Evolutionary conservation across 2,888 invertebrate genomes (phyloP), one percentile per base, ranked within the genome.

Genomic region (Danaus chrysippus): DNA sequence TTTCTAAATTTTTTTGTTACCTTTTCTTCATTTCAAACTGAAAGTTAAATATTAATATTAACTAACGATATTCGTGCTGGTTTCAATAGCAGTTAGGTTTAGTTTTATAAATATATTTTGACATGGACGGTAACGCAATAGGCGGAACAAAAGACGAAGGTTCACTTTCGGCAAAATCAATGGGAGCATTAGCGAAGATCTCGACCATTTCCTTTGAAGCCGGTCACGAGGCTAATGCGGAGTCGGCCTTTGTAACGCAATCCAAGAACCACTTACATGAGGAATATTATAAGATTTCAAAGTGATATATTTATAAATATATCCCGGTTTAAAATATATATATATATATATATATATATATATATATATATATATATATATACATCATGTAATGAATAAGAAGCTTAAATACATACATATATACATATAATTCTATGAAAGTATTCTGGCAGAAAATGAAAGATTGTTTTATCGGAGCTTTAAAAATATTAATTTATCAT

Each of bases 171-270:
- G 63, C 60, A 68, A 69, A 71, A 70, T 71, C 70, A 71, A 72
- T 70, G 69, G 66, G 49, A 56, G 63, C 85, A 86, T 87, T 87
- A 86, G 81, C 72, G 74, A 71, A 74, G 79, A 79, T 82, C 79
- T 77, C 75, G 69, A 73, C 74, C 77, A 76, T 79, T 82, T 82
- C 84, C 84, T 86, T 82, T 80, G 83, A 83, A 81, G 71, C 75
- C 82, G 81, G 82, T 79, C 83, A 80, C 72, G 73, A 77, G 86
- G 83, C 79, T 85, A 87, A 87, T 85, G 83, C 76, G 76, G 76
- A 79, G 71, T 68, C 78, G 77, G 82, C 82, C 82, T 59, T 63
- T 59, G 59, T 59, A 63, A 56, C 42, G 56, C 23, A 17, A 56
- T 59, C 56, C 56, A 17, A 58, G 43, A 42, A 13, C 41, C 55